A percentile compares a stretch with the other conserved stretches of the same genome.
Conservation (phyloP, 1,140 invertebrate species). For the Drosophila lini region DNA sequence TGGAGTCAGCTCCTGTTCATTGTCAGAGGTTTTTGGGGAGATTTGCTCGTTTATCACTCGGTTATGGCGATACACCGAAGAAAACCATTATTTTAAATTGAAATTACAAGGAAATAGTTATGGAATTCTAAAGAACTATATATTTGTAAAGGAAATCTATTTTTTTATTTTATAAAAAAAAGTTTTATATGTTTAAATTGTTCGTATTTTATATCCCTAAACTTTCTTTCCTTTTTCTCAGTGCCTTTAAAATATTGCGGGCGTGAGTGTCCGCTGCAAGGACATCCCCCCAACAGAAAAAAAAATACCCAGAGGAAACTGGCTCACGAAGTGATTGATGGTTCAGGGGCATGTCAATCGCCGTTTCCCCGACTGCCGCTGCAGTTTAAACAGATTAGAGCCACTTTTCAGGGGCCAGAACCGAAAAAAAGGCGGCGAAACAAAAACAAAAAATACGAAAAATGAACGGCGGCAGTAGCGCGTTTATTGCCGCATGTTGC, state of each 20-base stretch:
- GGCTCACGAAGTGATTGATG: slow-evolving; percentile 72
- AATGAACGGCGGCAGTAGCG: slow-evolving; percentile 25
- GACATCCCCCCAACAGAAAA: slow-evolving; percentile 18
- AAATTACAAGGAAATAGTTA: too few relatives aligned
- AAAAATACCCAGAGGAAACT: neutral
- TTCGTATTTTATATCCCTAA: too few relatives aligned
- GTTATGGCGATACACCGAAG: slow-evolving; percentile 9
- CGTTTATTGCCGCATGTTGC: slow-evolving; percentile 75
- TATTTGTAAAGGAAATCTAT: too few relatives aligned
- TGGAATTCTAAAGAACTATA: neutral
- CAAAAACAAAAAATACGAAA: slow-evolving; percentile 15
- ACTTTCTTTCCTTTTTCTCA: neutral
- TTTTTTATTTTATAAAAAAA: too few relatives aligned
- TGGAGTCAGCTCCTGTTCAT: slow-evolving; percentile 27
- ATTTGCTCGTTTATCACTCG: slow-evolving; percentile 28
- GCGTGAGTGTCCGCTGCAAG: slow-evolving; percentile 51
- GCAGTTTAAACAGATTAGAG: slow-evolving; percentile 83
- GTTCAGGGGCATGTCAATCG: slow-evolving; percentile 78
- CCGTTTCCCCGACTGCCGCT: slow-evolving; percentile 49
- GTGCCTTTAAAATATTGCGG: slow-evolving; percentile 7
- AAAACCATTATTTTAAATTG: neutral
- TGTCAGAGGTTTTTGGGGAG: slow-evolving; percentile 13
- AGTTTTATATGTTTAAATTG: too few relatives aligned
- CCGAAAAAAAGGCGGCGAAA: slow-evolving; percentile 2
- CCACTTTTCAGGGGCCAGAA: slow-evolving; percentile 59